These are phyloP conservation scores for Chelonoidis abingdonii DNA, from an alignment of 2,113 vertebrate species.

Conservation along the genomic window DNA sequence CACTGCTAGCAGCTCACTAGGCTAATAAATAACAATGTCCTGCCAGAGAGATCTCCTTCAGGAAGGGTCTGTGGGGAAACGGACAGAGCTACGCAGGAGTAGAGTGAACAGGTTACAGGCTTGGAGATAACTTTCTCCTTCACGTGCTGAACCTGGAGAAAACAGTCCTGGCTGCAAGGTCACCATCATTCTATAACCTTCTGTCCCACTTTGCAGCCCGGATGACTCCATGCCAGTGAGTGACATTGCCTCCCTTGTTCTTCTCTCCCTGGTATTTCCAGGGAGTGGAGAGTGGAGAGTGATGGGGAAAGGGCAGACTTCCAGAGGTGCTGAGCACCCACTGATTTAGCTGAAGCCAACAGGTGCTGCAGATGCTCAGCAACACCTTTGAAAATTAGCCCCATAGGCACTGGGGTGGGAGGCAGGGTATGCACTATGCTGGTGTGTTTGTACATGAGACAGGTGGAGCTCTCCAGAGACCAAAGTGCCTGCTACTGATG, in stretches of 20 bases:
- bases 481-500: not conserved
- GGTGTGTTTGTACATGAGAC: not conserved
- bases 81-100: not conserved
- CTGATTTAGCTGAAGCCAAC: not conserved
- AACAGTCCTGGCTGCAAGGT: fast-evolving
- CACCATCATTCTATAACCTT: not conserved
- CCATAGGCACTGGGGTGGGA: too few species aligned
- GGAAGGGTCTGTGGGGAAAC: not conserved
- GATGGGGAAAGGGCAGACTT: not conserved
- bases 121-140: not conserved
- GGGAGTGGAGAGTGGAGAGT: too few species aligned
- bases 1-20: not conserved
- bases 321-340: not conserved
- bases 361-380: not conserved
- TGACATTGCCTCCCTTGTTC: not conserved
- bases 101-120: not conserved
- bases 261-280: not conserved
- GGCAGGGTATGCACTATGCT: too few species aligned
- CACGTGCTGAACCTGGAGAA: not conserved
- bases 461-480: not conserved
- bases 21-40: not conserved
- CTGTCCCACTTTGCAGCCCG: not conserved
- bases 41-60: not conserved
- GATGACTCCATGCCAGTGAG: not conserved
- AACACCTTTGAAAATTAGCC: not conserved